These are phyloP conservation scores for Silvanus unidentatus DNA, from an alignment of 2,888 invertebrate genomes.

Conservation along the genomic window DNA sequence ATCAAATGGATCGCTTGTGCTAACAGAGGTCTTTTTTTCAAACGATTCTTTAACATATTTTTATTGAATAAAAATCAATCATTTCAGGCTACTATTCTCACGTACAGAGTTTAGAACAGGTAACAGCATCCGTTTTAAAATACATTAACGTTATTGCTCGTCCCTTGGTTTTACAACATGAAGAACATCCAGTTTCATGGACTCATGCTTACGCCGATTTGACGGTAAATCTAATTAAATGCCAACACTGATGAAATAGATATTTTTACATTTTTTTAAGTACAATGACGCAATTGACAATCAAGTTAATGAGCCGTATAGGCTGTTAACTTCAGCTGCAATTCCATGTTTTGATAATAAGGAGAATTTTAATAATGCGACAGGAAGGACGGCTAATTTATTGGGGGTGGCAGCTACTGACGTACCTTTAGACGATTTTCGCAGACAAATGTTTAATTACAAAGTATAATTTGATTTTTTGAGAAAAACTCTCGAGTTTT, in stretches of 20 bases:
- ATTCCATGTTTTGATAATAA: slow-evolving; percentile 85
- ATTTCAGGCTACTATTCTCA: slow-evolving; percentile 83
- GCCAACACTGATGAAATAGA: slow-evolving; percentile 3
- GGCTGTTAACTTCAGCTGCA: slow-evolving; percentile 85
- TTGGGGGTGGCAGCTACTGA: slow-evolving; percentile 95
- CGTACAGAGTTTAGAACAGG: slow-evolving; percentile 91
- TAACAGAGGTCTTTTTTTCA: slow-evolving; percentile 67
- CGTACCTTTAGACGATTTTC: slow-evolving; percentile 86
- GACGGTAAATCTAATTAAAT: slow-evolving; percentile 64
- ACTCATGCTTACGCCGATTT: slow-evolving; percentile 89
- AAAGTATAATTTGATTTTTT: slow-evolving; percentile 50
- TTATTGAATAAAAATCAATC: slow-evolving; percentile 4
- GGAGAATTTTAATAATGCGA: slow-evolving; percentile 53
- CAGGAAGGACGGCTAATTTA: slow-evolving; percentile 64
- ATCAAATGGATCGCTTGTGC: slow-evolving; percentile 92
- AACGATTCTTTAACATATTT: not conserved
- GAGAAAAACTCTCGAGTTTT: slow-evolving; percentile 1
- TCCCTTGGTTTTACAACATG: slow-evolving; percentile 69
- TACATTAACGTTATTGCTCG: slow-evolving; percentile 92
- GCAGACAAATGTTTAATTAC: slow-evolving; percentile 81
- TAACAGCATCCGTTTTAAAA: slow-evolving; percentile 90
- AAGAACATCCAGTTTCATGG: slow-evolving; percentile 83
- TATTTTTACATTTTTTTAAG: slow-evolving; percentile 25
- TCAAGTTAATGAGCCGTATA: slow-evolving; percentile 47
- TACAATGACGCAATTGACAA: slow-evolving; percentile 36